Evolutionary conservation across 2,797 vertebrate genomes (phyloP).

Genomic region (Eulemur albifrons): DNA sequence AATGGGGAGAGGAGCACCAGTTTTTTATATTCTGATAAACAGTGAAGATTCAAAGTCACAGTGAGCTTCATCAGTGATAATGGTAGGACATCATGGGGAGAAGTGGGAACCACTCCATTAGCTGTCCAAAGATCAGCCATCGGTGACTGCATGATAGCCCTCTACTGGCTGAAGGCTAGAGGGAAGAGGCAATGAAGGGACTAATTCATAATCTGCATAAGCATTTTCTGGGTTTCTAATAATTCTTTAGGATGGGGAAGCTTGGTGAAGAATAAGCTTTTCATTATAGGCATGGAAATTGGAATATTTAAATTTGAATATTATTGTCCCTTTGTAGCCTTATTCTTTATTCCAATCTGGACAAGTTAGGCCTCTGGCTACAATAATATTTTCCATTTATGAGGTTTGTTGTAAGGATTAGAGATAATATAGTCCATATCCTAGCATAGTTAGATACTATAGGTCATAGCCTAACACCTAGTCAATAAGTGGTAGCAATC

Average conservation of each 20-base stretch:
- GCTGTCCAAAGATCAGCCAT: background rate
- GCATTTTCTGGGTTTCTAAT: background rate
- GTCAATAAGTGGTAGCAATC: background rate
- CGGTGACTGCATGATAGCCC: background rate
- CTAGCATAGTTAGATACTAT: background rate
- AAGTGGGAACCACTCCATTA: background rate
- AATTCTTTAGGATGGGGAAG: background rate
- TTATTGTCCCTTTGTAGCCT: background rate
- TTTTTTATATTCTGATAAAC: background rate
- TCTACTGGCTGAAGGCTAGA: background rate
- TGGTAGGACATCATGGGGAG: background rate
- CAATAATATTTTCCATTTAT: background rate
- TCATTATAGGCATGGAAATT: background rate
- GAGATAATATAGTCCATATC: background rate
- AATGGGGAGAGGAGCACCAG: background rate
- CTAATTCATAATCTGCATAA: background rate
- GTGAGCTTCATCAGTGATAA: background rate
- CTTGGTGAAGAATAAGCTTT: background rate
- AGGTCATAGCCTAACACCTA: background rate
- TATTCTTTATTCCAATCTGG: slow-evolving; percentile 8
- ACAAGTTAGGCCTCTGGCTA: background rate
- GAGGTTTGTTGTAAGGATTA: background rate
- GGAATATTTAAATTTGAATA: slow-evolving; percentile 8
- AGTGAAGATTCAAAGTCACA: background rate
- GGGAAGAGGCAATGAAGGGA: background rate